These are phyloP conservation scores for Drosophila limbata DNA, from an alignment of 2,888 invertebrate species.

Conservation along the genomic window DNA sequence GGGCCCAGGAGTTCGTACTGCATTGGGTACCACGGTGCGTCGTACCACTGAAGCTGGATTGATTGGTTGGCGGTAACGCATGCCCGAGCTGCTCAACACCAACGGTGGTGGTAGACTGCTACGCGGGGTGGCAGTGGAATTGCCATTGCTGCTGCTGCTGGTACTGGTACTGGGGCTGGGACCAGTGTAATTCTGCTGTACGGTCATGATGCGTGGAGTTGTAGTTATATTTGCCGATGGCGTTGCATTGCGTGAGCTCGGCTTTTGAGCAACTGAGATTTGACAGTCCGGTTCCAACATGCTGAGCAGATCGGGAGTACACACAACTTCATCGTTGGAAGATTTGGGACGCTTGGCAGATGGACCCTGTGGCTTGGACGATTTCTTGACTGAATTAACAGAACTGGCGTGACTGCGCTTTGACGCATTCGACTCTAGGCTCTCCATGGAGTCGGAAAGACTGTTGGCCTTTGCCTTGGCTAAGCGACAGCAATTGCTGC, in stretches of 20 bases:
- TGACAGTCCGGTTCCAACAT: constrained; percentile 84
- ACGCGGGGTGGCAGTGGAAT: constrained; percentile 29
- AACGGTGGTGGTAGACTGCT: constrained; percentile 80
- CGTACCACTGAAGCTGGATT: constrained; percentile 53
- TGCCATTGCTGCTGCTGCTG: constrained; percentile 23
- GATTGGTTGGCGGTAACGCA: constrained; percentile 73
- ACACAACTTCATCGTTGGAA: constrained; percentile 86
- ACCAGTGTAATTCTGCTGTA: constrained; percentile 67
- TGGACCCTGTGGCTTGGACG: constrained; percentile 38
- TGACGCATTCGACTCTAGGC: constrained; percentile 77
- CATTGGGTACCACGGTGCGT: constrained; percentile 79
- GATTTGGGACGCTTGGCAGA: constrained; percentile 73
- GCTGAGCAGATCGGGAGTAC: constrained; percentile 87
- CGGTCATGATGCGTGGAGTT: constrained; percentile 69
- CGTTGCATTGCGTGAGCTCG: constrained; percentile 34
- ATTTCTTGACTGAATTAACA: constrained; percentile 54
- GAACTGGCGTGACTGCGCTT: constrained; percentile 72
- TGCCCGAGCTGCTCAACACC: constrained; percentile 78
- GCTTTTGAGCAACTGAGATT: constrained; percentile 77
- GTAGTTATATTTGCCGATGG: constrained; percentile 35
- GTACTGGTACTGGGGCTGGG: constrained; percentile 29
- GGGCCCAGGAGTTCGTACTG: constrained; percentile 71
- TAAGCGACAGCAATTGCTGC: constrained; percentile 82
- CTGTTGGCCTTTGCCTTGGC: constrained; percentile 78
- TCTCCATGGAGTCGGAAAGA: constrained; percentile 82